These are phyloP conservation scores for Pseudachorutes palmiensis DNA, from an alignment of 1,140 invertebrate genomes.

Conservation along the genomic window DNA sequence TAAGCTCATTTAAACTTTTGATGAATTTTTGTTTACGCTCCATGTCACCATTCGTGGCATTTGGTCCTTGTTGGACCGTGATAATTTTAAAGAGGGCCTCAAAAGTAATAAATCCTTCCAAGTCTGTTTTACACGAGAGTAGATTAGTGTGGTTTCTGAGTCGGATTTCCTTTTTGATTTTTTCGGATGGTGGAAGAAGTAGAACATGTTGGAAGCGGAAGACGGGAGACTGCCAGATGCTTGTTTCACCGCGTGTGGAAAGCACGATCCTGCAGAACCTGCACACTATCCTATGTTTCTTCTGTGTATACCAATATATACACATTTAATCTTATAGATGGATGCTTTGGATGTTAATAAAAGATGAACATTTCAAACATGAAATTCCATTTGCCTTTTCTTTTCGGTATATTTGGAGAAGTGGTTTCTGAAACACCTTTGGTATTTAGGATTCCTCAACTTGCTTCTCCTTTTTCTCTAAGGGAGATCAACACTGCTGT, in stretches of 20 bases:
- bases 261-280: neutral
- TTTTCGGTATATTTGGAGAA: neutral
- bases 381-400: neutral
- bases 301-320: neutral
- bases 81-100: too few relatives aligned
- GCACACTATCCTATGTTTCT: neutral
- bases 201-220: constrained; percentile 1
- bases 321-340: neutral
- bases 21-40: too few relatives aligned
- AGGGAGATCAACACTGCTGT: too few relatives aligned
- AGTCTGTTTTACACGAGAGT: too few relatives aligned
- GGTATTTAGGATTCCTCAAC: too few relatives aligned
- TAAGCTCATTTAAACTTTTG: too few relatives aligned
- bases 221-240: neutral
- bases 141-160: neutral
- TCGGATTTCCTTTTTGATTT: neutral
- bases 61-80: too few relatives aligned
- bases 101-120: too few relatives aligned
- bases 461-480: too few relatives aligned
- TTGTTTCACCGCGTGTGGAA: neutral
- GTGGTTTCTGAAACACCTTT: neutral
- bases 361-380: neutral
- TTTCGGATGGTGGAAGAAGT: neutral
- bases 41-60: too few relatives aligned
- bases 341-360: neutral